Conservation (phyloP, 2,113 vertebrate genomes). For the Poeciliopsis prolifica region DNA sequence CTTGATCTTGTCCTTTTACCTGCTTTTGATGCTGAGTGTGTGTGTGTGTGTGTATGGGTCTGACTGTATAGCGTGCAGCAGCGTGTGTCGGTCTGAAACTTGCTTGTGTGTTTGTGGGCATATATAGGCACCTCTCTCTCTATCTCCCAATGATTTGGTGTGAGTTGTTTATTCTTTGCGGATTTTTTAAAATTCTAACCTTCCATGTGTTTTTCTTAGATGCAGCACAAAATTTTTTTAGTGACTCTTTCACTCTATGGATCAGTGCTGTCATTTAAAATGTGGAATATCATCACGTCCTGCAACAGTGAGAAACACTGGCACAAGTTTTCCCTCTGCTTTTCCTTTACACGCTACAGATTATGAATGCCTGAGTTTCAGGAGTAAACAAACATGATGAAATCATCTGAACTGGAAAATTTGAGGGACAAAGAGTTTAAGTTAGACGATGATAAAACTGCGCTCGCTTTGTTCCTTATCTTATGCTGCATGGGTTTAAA, state of each 20-base stretch:
- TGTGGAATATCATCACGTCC: not conserved
- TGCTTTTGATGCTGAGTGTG: slow-evolving; percentile 51
- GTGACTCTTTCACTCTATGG: slow-evolving; percentile 21
- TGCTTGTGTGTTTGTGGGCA: slow-evolving; percentile 2
- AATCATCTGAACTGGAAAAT: no score
- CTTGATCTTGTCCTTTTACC: slow-evolving; percentile 62
- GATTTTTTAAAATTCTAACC: slow-evolving; percentile 11
- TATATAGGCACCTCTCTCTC: slow-evolving; percentile 3
- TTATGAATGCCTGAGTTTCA: not conserved
- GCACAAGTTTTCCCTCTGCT: not conserved
- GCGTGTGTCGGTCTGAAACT: not conserved
- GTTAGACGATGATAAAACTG: no score
- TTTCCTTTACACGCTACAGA: not conserved
- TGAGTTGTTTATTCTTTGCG: slow-evolving; percentile 33
- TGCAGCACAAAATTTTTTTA: slow-evolving; percentile 8
- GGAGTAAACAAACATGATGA: not conserved
- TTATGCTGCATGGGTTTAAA: no score
- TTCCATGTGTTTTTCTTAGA: slow-evolving; percentile 17
- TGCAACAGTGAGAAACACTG: not conserved
- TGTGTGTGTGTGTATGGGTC: slow-evolving; percentile 23
- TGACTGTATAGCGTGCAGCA: not conserved
- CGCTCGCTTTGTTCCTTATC: no score
- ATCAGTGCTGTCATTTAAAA: slow-evolving; percentile 3
- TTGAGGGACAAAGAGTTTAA: no score
- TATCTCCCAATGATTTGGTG: slow-evolving; percentile 41